Conservation (phyloP, 2,888 invertebrate species). For the Amphipoea lucens region DNA sequence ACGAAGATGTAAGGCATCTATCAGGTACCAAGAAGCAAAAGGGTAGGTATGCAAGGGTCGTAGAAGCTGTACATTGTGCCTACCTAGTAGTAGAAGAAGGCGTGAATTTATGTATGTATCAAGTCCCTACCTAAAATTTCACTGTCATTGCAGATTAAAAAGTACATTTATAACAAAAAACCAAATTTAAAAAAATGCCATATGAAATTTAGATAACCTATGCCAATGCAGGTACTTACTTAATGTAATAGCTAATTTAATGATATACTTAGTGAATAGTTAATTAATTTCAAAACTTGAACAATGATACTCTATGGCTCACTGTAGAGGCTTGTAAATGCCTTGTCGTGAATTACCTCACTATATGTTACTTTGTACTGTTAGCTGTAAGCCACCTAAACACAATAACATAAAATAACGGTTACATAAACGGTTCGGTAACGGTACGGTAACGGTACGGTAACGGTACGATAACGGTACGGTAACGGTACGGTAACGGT, state of each 20-base stretch:
- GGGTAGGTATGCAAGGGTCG: background rate
- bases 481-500: no score
- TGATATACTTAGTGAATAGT: no score
- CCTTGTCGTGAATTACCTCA: background rate
- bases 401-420: background rate
- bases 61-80: background rate
- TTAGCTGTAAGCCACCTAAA: background rate
- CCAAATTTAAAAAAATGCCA: background rate
- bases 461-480: no score
- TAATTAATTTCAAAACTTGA: background rate
- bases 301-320: background rate
- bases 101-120: no score
- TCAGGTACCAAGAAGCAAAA: background rate
- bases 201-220: background rate
- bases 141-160: background rate
- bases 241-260: background rate
- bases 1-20: no score
- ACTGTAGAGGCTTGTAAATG: background rate
- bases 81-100: no score
- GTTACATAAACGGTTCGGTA: no score
- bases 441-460: no score
- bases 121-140: background rate
- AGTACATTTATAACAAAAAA: background rate
- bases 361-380: background rate
- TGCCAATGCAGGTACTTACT: background rate